Evolutionary conservation across 2,113 vertebrate species (phyloP).

Genomic region (Nerophis lumbriciformis): DNA sequence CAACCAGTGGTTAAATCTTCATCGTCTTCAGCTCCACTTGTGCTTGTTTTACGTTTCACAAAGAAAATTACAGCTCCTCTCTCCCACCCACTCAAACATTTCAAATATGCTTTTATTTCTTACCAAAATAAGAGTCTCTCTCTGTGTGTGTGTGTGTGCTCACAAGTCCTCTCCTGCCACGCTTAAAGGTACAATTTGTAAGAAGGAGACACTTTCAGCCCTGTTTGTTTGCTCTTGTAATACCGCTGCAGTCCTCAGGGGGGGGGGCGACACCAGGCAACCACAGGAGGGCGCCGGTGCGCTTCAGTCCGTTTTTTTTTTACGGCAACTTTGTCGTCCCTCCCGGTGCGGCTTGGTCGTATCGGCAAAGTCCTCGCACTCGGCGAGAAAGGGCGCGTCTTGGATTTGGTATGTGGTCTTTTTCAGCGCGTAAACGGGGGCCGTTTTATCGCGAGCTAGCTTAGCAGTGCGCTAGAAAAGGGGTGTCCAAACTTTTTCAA

Average conservation of each 20-base stretch:
- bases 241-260: too few relatives aligned
- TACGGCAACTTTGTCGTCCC: background rate
- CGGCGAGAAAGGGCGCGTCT: too few relatives aligned
- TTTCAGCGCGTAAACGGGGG: too few relatives aligned
- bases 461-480: too few relatives aligned
- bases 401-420: too few relatives aligned
- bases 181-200: too few relatives aligned
- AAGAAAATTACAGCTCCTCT: constrained; percentile 31
- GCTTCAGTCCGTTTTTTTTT: background rate
- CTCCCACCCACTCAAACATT: constrained; percentile 16
- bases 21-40: constrained; percentile 30
- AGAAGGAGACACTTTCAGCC: too few relatives aligned
- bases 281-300: background rate
- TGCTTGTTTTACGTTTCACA: constrained; percentile 63
- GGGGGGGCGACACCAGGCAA: too few relatives aligned
- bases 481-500: too few relatives aligned
- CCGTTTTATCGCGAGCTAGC: too few relatives aligned
- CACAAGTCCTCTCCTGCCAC: constrained; percentile 7
- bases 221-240: too few relatives aligned
- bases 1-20: constrained; percentile 59
- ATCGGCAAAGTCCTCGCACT: background rate
- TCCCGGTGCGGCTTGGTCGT: background rate
- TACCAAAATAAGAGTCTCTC: constrained; percentile 54
- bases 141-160: constrained; percentile 26
- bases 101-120: constrained; percentile 20